Base-by-base conservation (phyloP, 2,113 vertebrate genomes). In the Sterrhoptilus dennistouni region DNA sequence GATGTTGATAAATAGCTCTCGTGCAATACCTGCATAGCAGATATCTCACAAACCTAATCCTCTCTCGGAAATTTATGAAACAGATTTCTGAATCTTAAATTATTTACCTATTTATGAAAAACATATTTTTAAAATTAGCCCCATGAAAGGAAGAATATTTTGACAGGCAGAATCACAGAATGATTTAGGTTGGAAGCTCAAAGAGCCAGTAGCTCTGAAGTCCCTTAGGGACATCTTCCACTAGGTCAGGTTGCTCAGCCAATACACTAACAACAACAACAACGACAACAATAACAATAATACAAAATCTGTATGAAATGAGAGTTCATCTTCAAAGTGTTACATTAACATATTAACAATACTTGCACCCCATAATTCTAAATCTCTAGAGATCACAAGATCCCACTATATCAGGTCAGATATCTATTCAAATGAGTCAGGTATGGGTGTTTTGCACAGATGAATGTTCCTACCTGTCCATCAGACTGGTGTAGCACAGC, bases 401-500 rank as follows among this genome's bases (percentile, higher is more conserved):
- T 7, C 7, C 52, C 40, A 40, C 10, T 49, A 15, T 2, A 9
- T 11, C 14, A 16, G 4, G 4, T 45, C 35, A 90, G 45, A 6
- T 33, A 24, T 28, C 23, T 63, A 16, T 17, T 56, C 9, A 56
- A 11, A 4, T 1, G 57, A 36, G 11, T 63, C 12, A 61, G 27
- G 23, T 40, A 49, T 7, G 20, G 2, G 4, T 63, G 7, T 64
- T 82, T 54, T 50, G 15, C 29, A 84, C 0, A 91, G 20, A n/a
- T 25, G 9, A 79, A 69, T 68, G 14, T 5, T 88, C 93, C 22
- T 94, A 97, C 95, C 95, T 94, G n/a, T 88, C 75, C 93, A 68
- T 77, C 64, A 59, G 29, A 53, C 2, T 86, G 94, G 33, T 83
- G 87, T 5, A 96, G 24, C 50, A 96, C 29, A 83, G 85, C 85